Evolutionary conservation across 2,888 invertebrate genomes (phyloP), one percentile per base, ranked within the genome.

Genomic region (Phaonia tiefii): DNA sequence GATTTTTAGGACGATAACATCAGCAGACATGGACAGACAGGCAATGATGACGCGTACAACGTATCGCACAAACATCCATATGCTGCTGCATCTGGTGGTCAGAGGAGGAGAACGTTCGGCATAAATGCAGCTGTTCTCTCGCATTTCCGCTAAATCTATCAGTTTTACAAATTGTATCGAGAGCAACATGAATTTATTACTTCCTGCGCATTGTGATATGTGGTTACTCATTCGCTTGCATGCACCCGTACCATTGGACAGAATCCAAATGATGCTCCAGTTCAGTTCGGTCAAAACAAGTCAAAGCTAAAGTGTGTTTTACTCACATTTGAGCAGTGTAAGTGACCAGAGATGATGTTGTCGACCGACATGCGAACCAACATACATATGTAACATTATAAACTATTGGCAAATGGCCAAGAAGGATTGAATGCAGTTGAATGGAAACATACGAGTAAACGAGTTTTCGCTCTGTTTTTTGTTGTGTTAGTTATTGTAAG

Each of bases 111-210:
- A n/a, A n/a, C 44, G n/a, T n/a, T 4, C 22, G 8, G 31, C 31
- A 5, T 31, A 8, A 5, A 67, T 75, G 78, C 81, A 81, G 78
- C 81, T 81, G 78, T 66, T 63, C 63, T 63, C 76, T 72, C 67
- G 63, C 71, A 78, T 81, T 81, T 81, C 81, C 81, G 78, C 72
- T 81, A 81, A 78, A 81, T 81, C 81, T 75, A 81, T 81, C 81
- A 63, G 67, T 60, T 71, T 37, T 13, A 63, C 87, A 89, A 89
- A 88, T 88, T 88, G 87, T 87, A 88, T 87, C 86, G 84, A 85
- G 87, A 86, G 78, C 78, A 88, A 86, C 85, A 86, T 87, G 85
- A 88, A 88, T 89, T 88, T 88, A 88, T 88, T 88, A 86, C 87
- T 88, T 88, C 88, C 88, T 88, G 88, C 83, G 66, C 83, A 60